These are phyloP conservation scores for Micoletzkya japonica DNA, from an alignment of 2,888 invertebrate genomes.

Conservation along the genomic window DNA sequence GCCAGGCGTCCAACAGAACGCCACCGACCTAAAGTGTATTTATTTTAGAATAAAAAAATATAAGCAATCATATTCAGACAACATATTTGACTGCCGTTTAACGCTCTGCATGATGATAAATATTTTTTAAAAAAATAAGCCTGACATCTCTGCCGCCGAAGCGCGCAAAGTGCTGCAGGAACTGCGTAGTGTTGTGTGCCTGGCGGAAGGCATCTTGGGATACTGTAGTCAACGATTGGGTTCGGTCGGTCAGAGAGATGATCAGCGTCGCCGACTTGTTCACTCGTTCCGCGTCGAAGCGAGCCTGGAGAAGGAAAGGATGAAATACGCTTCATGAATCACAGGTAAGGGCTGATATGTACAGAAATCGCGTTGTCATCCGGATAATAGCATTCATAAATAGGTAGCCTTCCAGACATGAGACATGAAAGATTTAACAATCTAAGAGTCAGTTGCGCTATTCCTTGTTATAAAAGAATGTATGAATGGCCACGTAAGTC, in stretches of 20 bases:
- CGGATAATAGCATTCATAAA: no score
- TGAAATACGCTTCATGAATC: no score
- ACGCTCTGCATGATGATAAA: not conserved
- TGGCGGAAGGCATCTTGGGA: conserved; percentile 39
- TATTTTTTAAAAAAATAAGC: not conserved
- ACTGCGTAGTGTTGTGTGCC: conserved; percentile 49
- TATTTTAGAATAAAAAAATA: not conserved
- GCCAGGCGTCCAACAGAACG: no score
- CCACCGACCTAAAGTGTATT: not conserved
- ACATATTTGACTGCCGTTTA: not conserved
- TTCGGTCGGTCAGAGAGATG: conserved; percentile 13
- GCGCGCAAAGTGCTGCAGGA: conserved; percentile 38
- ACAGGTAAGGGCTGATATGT: no score
- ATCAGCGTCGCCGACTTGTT: conserved; percentile 18
- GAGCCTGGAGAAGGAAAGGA: conserved; percentile 13
- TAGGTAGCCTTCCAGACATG: no score
- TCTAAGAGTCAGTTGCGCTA: no score
- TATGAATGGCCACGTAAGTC: no score
- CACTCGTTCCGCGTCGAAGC: conserved; percentile 26
- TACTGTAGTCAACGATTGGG: not conserved
- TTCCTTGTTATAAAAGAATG: no score
- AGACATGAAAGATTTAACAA: no score
- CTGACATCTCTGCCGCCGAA: conserved; percentile 2
- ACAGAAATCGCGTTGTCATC: no score
- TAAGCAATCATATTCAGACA: not conserved